Evolutionary conservation across 2,797 vertebrate genomes (phyloP).

Genomic region (Nasua narica): DNA sequence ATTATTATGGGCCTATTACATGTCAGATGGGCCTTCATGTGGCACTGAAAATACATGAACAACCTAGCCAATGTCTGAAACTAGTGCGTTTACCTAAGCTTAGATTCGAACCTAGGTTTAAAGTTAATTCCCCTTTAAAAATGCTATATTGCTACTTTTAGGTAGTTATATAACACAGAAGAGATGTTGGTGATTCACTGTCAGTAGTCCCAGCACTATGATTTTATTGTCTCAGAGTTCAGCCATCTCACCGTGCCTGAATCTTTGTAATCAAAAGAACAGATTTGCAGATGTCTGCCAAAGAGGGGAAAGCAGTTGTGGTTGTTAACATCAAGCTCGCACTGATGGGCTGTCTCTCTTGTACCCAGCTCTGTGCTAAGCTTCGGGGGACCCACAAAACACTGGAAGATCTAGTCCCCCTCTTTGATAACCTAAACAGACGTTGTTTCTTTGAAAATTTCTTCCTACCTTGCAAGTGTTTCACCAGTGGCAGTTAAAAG

Average conservation of each 20-base stretch:
- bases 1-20: background rate
- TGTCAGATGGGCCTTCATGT: background rate
- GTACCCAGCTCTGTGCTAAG: background rate
- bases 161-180: background rate
- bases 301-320: background rate
- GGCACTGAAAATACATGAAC: background rate
- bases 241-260: background rate
- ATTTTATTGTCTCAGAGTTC: background rate
- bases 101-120: background rate
- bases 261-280: background rate
- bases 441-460: background rate
- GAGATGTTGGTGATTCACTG: background rate
- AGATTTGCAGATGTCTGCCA: background rate
- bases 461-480: background rate
- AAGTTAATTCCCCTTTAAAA: constrained; percentile 1
- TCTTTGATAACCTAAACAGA: background rate
- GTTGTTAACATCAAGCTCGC: too few relatives aligned
- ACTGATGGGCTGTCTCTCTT: background rate
- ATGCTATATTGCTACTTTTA: background rate
- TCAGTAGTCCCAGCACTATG: background rate
- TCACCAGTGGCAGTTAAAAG: background rate
- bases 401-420: background rate
- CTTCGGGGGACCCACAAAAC: background rate
- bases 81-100: background rate
- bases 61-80: background rate